Percentiles rank a stretch among this genome's conserved stretches.
phyloP scores from a whole-genome alignment of 2,113 vertebrate species.

The Corythaeola cristata region DNA sequence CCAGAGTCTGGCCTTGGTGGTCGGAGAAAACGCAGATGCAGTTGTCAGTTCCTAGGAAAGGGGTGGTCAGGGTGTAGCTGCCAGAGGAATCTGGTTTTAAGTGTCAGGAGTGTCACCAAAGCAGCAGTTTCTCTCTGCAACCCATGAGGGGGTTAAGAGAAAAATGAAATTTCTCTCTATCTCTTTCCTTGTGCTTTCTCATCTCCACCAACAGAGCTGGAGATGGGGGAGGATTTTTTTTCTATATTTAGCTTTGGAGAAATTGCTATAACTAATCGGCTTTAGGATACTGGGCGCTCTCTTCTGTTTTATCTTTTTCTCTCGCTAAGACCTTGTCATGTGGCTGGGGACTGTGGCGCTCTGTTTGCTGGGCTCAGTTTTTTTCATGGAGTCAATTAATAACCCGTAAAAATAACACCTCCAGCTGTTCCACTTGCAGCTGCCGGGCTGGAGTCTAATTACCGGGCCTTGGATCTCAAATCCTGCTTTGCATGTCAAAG shows the following conservation, averaged over 20 bases:
- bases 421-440: constrained; percentile 41
- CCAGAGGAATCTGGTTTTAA: not conserved
- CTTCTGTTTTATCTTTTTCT: constrained; percentile 51
- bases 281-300: not conserved
- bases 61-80: not conserved
- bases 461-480: not conserved
- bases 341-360: not conserved
- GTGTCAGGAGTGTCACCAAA: not conserved
- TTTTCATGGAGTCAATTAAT: constrained; percentile 24
- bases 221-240: constrained; percentile 33
- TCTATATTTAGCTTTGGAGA: constrained; percentile 44
- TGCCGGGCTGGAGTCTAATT: not conserved
- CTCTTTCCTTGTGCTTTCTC: not conserved
- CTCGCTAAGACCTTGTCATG: not conserved
- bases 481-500: constrained; percentile 2
- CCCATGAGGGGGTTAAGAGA: not conserved
- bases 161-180: constrained; percentile 6
- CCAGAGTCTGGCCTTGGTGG: not conserved
- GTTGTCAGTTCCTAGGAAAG: not conserved
- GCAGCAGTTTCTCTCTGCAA: not conserved
- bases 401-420: constrained; percentile 27
- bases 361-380: not conserved
- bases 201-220: not conserved
- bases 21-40: not conserved
- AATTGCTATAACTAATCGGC: constrained; percentile 39